phyloP scores from a whole-genome alignment of 2,113 vertebrate genomes.

The Cololabis saira region DNA sequence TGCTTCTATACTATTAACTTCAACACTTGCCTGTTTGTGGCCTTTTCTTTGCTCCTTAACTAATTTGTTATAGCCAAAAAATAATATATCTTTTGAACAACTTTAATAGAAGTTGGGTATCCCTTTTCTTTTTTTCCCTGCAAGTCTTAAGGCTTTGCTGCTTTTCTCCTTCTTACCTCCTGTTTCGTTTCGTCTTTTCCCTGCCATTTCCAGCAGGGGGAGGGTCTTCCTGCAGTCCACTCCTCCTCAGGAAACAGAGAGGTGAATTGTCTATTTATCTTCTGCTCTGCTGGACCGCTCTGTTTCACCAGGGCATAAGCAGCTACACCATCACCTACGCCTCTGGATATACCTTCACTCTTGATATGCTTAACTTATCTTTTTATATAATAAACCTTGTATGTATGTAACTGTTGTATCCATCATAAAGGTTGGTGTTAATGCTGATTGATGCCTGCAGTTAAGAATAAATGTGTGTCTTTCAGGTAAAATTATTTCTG shows the following conservation, averaged over 20 bases:
- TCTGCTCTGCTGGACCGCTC: conserved; percentile 21
- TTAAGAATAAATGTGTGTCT: conserved; percentile 36
- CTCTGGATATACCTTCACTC: not conserved
- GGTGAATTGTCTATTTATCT: conserved; percentile 84
- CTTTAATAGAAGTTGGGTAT: no score
- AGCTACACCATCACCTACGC: conserved; percentile 1
- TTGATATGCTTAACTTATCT: not conserved
- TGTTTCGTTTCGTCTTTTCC: conserved; percentile 86
- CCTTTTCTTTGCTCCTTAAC: conserved; percentile 45
- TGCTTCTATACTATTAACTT: conserved; percentile 4
- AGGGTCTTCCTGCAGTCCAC: conserved; percentile 95
- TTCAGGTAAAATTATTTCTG: conserved; percentile 90
- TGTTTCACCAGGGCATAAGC: not conserved
- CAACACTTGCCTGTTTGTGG: conserved; percentile 1
- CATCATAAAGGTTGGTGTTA: not conserved
- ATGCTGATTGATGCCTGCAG: not conserved
- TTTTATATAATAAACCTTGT: no score
- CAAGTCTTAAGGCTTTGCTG: conserved; percentile 50
- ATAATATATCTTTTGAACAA: no score
- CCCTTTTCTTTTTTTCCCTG: conserved; percentile 9
- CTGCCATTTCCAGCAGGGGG: conserved; percentile 91
- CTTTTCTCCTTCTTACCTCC: conserved; percentile 59
- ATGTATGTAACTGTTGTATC: not conserved
- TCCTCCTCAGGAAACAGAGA: conserved; percentile 95
- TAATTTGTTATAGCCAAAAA: not conserved